Evolutionary conservation across 2,888 invertebrate species (phyloP).

Genomic region (Phengaris arion): DNA sequence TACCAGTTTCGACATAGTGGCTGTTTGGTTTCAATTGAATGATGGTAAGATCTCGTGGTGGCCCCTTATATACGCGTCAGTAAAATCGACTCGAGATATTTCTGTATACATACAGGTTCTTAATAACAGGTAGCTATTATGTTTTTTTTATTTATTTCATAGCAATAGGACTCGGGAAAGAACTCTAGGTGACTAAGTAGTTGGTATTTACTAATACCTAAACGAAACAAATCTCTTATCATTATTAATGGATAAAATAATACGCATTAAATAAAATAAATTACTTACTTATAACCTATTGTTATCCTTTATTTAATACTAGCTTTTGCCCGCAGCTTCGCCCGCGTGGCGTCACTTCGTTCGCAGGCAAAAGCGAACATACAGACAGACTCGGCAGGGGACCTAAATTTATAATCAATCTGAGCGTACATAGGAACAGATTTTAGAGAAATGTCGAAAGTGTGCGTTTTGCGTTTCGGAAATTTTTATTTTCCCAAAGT

Average conservation of each 20-base stretch:
- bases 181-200: not conserved
- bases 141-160: not conserved
- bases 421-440: too few species aligned
- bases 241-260: not conserved
- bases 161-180: not conserved
- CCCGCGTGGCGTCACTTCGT: too few species aligned
- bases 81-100: not conserved
- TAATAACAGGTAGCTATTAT: not conserved
- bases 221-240: not conserved
- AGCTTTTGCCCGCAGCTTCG: too few species aligned
- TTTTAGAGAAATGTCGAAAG: too few species aligned
- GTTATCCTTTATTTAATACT: too few species aligned
- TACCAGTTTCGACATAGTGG: slow-evolving; percentile 1
- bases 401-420: too few species aligned
- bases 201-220: not conserved
- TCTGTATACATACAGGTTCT: not conserved
- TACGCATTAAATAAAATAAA: too few species aligned
- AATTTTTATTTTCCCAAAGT: too few species aligned
- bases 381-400: too few species aligned
- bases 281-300: too few species aligned
- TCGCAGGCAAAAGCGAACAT: too few species aligned
- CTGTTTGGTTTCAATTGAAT: not conserved
- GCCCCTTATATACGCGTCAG: not conserved
- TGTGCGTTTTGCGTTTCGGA: too few species aligned
- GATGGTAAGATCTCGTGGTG: not conserved